Percentiles rank a stretch among this genome's conserved stretches.
phyloP scores from a whole-genome alignment of 2,113 vertebrate species.

The Abramis brama region DNA sequence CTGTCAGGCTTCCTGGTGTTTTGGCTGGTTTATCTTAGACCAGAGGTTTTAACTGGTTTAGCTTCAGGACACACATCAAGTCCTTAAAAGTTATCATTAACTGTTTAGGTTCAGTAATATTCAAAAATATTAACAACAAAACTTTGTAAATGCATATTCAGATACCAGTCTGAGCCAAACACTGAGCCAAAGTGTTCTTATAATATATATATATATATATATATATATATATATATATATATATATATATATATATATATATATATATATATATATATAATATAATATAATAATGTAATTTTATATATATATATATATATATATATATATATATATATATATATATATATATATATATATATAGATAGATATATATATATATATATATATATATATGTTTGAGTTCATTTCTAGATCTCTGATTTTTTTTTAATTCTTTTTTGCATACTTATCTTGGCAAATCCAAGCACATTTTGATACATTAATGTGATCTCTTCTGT shows the following conservation, averaged over 20 bases:
- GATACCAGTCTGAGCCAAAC: too few species aligned
- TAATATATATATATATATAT: too few species aligned
- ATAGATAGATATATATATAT: too few species aligned
- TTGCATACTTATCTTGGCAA: not conserved
- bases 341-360: too few species aligned
- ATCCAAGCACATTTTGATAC: not conserved
- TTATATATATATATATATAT: too few species aligned
- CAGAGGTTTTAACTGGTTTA: not conserved
- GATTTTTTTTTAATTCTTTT: not conserved
- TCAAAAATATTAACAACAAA: not conserved
- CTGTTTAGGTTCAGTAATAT: not conserved
- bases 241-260: too few species aligned
- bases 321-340: too few species aligned
- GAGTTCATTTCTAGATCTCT: not conserved
- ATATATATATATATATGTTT: not conserved
- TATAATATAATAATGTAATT: too few species aligned
- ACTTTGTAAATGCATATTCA: not conserved
- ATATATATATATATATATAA: too few species aligned
- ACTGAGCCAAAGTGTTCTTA: too few species aligned
- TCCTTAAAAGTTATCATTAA: not conserved
- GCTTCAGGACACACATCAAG: not conserved
- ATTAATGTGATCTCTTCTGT: not conserved
- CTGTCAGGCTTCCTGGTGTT: not conserved
- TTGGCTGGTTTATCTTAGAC: not conserved
- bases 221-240: too few species aligned